Conservation (phyloP, 2,113 vertebrate genomes). For the Pomatorhinus ruficollis region DNA sequence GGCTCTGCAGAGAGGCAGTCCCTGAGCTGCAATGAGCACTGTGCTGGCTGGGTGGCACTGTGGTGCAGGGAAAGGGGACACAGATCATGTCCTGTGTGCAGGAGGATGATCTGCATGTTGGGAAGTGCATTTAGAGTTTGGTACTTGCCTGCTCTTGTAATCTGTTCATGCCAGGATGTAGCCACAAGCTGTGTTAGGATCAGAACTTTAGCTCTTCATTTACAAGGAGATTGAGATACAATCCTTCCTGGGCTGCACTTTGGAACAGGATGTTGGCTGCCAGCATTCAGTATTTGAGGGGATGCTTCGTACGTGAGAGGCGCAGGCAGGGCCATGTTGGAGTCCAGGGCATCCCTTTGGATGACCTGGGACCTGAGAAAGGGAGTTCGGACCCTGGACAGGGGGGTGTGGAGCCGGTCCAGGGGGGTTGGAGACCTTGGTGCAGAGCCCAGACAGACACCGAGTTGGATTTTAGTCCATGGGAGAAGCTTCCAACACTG, state of each 20-base stretch:
- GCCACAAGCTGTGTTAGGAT: not conserved
- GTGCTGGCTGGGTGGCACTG: not conserved
- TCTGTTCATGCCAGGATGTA: accelerated
- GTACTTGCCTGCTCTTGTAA: not conserved
- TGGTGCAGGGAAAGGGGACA: not conserved
- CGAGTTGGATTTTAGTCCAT: no score
- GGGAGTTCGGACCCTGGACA: no score
- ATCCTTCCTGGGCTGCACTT: not conserved
- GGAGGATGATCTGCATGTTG: accelerated
- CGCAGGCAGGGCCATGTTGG: accelerated
- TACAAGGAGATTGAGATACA: not conserved
- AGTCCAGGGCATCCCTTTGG: no score
- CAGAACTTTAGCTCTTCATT: accelerated
- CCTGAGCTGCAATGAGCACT: not conserved
- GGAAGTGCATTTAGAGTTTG: not conserved
- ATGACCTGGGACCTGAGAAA: no score
- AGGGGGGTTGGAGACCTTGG: no score
- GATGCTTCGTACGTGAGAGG: accelerated
- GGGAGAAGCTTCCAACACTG: no score
- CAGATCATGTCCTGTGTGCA: not conserved
- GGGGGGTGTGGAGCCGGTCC: no score
- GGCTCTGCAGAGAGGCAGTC: not conserved
- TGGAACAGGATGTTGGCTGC: not conserved
- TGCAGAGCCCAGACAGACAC: no score
- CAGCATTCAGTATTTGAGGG: not conserved